Conservation (phyloP, 35 echinoderm and acorn worm genomes). For the Heliocidaris erythrogramma region DNA sequence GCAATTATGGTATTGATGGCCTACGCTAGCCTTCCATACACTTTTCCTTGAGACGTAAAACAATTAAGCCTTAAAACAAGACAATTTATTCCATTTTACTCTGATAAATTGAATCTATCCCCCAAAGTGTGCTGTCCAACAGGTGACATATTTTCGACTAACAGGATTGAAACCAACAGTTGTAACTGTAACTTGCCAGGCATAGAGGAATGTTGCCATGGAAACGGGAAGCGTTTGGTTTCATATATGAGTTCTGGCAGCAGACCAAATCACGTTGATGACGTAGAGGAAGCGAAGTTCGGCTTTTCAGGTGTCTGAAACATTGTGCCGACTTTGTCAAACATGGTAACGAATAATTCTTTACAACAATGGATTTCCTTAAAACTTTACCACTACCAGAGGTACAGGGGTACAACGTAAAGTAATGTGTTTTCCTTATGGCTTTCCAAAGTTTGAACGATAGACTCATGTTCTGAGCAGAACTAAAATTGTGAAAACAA, state of each 20-base stretch:
- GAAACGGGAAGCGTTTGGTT: neutral
- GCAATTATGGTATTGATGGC: too few species aligned
- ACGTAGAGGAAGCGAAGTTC: neutral
- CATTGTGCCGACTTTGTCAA: neutral
- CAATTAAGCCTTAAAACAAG: neutral
- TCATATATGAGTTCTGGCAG: neutral
- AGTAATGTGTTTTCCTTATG: too few species aligned
- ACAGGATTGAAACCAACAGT: neutral
- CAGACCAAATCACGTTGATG: constrained; percentile 16
- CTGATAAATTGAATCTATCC: neutral
- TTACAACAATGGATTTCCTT: too few species aligned
- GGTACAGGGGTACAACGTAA: too few species aligned
- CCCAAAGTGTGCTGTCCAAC: neutral
- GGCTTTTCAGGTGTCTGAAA: constrained; percentile 9
- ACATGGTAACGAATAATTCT: too few species aligned
- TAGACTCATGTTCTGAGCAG: too few species aligned
- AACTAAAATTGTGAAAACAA: too few species aligned
- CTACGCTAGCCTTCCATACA: too few species aligned
- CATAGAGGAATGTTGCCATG: neutral
- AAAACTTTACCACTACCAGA: too few species aligned
- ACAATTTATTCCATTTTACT: neutral
- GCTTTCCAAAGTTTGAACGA: too few species aligned
- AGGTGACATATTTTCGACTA: neutral
- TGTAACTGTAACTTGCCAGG: neutral
- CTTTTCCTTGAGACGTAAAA: neutral